These are phyloP conservation scores for Trachemys scripta DNA, from an alignment of 2,113 vertebrate genomes.

Conservation along the genomic window DNA sequence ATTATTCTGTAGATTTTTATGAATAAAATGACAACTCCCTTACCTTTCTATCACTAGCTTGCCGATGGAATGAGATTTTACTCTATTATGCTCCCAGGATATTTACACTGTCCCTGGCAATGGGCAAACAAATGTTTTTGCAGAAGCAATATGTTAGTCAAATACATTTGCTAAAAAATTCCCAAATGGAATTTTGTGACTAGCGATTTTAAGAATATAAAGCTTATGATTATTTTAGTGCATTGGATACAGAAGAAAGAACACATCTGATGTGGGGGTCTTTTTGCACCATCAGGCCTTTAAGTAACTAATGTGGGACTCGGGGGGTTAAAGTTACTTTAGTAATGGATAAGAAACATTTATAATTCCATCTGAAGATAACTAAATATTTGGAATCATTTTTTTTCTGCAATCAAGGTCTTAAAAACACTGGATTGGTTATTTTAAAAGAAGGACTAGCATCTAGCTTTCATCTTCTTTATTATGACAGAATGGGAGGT, in stretches of 20 bases:
- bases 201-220: neutral
- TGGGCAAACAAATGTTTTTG: neutral
- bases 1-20: neutral
- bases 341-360: neutral
- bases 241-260: neutral
- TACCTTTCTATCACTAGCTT: neutral
- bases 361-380: neutral
- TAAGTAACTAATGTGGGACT: neutral
- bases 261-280: fast-evolving
- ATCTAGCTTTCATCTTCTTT: constrained; percentile 28
- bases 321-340: constrained; percentile 20
- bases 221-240: neutral
- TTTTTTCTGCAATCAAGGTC: constrained; percentile 15
- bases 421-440: constrained; percentile 30
- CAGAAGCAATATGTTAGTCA: neutral
- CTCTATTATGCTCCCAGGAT: neutral
- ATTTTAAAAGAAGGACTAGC: constrained; percentile 11
- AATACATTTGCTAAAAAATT: neutral
- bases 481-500: constrained; percentile 38
- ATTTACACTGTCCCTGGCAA: neutral
- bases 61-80: neutral
- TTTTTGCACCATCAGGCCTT: neutral
- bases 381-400: neutral
- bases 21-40: neutral
- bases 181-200: neutral